Evolutionary conservation across 1,140 invertebrate genomes (phyloP).

Genomic region (Psix sp.): DNA sequence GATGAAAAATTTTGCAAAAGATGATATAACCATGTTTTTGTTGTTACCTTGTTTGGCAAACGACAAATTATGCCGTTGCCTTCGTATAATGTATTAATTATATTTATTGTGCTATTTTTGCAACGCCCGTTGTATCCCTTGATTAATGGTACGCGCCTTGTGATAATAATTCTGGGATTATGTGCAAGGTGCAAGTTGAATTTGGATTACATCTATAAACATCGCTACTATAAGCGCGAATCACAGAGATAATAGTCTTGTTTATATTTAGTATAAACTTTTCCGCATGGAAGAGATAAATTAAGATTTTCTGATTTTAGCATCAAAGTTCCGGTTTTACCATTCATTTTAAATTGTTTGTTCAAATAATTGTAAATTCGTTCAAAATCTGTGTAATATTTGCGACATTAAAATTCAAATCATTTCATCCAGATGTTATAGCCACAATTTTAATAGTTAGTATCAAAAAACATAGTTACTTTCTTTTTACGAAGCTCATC

Average conservation of each 20-base stretch:
- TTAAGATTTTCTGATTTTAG: too few relatives aligned
- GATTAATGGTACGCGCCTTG: conserved; percentile 37
- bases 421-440: too few relatives aligned
- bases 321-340: too few relatives aligned
- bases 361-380: too few relatives aligned
- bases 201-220: conserved; percentile 49
- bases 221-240: conserved; percentile 23
- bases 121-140: conserved; percentile 29
- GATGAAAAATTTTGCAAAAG: background rate
- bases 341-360: too few relatives aligned
- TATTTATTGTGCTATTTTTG: conserved; percentile 46
- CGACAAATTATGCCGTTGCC: conserved; percentile 36
- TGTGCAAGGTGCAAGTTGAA: conserved; percentile 36
- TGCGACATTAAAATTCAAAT: too few relatives aligned
- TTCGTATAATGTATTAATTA: conserved; percentile 36
- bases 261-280: too few relatives aligned
- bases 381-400: too few relatives aligned
- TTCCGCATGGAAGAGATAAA: too few relatives aligned
- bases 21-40: background rate
- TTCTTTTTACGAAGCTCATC: too few relatives aligned
- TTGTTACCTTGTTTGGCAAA: conserved; percentile 14
- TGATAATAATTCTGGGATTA: conserved; percentile 45
- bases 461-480: too few relatives aligned
- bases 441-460: too few relatives aligned
- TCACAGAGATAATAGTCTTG: conserved; percentile 16